Conservation (phyloP, 2,888 invertebrate species). For the Plagodis pulveraria region DNA sequence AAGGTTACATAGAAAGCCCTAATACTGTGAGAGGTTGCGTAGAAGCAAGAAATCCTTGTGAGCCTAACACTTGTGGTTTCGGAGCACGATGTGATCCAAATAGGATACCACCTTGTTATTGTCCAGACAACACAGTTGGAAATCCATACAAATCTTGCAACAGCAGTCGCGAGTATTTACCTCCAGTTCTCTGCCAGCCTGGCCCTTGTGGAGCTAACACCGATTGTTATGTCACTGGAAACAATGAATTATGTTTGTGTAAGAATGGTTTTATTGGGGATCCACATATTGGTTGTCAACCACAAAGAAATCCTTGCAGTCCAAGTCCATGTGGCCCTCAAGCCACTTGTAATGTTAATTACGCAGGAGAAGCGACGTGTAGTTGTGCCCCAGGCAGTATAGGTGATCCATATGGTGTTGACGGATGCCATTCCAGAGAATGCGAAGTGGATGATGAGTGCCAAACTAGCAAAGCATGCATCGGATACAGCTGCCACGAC, state of each 20-base stretch:
- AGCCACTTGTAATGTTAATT: slow-evolving; percentile 88
- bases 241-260: slow-evolving; percentile 94
- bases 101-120: slow-evolving; percentile 92
- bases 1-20: slow-evolving; percentile 93
- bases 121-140: slow-evolving; percentile 92
- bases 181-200: slow-evolving; percentile 89
- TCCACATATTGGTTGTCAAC: slow-evolving; percentile 91
- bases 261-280: slow-evolving; percentile 90
- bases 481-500: slow-evolving; percentile 91
- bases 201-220: slow-evolving; percentile 93
- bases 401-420: slow-evolving; percentile 89
- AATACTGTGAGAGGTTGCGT: slow-evolving; percentile 95
- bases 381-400: slow-evolving; percentile 90
- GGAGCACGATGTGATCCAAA: slow-evolving; percentile 93
- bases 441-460: slow-evolving; percentile 93
- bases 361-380: slow-evolving; percentile 89
- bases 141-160: slow-evolving; percentile 93
- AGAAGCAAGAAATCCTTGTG: slow-evolving; percentile 91
- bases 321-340: slow-evolving; percentile 93
- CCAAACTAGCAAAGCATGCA: slow-evolving; percentile 88
- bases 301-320: slow-evolving; percentile 89
- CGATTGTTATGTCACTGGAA: slow-evolving; percentile 93
- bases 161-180: slow-evolving; percentile 76
- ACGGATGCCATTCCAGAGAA: slow-evolving; percentile 91
- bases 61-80: slow-evolving; percentile 92